Percentiles rank a stretch among this genome's conserved stretches.
Evolutionary conservation across 2,888 invertebrate species (phyloP).

Genomic region (Drosophila melanosoma): DNA sequence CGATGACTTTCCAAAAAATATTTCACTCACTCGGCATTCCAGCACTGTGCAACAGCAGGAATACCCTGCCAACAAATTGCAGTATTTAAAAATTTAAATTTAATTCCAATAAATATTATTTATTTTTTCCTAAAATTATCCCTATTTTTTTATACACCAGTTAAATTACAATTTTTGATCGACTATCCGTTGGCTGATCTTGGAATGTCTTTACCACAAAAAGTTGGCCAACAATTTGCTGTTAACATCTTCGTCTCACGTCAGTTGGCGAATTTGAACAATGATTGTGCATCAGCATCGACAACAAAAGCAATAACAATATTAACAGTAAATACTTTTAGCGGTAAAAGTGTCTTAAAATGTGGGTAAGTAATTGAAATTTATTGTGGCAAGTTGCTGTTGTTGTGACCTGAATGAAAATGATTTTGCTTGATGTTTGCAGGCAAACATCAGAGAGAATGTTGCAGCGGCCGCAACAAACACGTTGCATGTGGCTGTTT

Average conservation of each 20-base stretch:
- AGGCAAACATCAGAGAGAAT: slow-evolving; percentile 49
- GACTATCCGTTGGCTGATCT: not conserved
- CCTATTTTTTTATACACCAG: not conserved
- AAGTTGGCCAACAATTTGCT: slow-evolving; percentile 12
- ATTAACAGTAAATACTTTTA: slow-evolving; percentile 65
- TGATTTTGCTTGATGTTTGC: slow-evolving; percentile 63
- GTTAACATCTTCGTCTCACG: slow-evolving; percentile 20
- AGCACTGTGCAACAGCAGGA: slow-evolving; percentile 11
- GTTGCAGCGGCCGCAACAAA: slow-evolving; percentile 55
- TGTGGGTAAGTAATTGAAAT: slow-evolving; percentile 81
- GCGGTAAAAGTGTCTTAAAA: slow-evolving; percentile 81
- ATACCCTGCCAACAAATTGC: slow-evolving; percentile 3
- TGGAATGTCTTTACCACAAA: not conserved
- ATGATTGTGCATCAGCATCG: slow-evolving; percentile 43
- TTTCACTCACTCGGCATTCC: slow-evolving; percentile 59
- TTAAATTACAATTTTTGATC: not conserved
- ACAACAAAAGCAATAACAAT: slow-evolving; percentile 21
- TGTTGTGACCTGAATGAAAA: slow-evolving; percentile 43
- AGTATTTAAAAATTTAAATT: not conserved
- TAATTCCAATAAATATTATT: not conserved
- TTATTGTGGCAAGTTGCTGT: slow-evolving; percentile 74
- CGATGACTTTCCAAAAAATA: slow-evolving; percentile 81
- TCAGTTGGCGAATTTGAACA: slow-evolving; percentile 43
- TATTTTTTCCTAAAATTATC: not conserved
- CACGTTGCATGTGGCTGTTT: slow-evolving; percentile 49